Evolutionary conservation across 2,888 invertebrate genomes (phyloP).

Genomic region (Neoascia interrupta): DNA sequence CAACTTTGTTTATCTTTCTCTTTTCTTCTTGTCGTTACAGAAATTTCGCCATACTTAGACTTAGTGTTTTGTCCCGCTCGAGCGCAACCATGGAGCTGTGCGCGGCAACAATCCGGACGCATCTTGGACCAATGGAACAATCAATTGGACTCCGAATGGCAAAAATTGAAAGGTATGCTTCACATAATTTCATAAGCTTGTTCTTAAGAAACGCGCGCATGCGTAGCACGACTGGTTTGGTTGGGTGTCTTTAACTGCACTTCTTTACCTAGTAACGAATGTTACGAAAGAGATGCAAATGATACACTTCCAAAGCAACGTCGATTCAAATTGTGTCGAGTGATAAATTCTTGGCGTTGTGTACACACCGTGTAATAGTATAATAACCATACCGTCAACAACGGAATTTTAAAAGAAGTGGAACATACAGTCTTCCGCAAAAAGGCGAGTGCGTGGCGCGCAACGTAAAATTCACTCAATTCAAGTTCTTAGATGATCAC

Average conservation of each 20-base stretch:
- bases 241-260: background rate
- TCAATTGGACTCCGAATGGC: conserved; percentile 76
- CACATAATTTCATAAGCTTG: background rate
- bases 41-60: conserved; percentile 81
- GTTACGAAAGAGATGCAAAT: conserved; percentile 11
- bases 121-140: conserved; percentile 79
- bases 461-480: background rate
- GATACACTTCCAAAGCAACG: too few relatives aligned
- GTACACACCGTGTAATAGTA: conserved; percentile 42
- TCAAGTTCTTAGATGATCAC: conserved; percentile 71
- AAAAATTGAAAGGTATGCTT: conserved; percentile 77
- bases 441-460: background rate
- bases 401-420: conserved; percentile 45
- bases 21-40: conserved; percentile 73
- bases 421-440: conserved; percentile 27
- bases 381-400: background rate
- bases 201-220: background rate
- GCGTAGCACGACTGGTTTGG: background rate
- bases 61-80: conserved; percentile 81
- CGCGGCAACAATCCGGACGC: conserved; percentile 81
- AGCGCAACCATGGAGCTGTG: conserved; percentile 81
- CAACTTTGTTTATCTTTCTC: too few relatives aligned
- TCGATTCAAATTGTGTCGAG: conserved; percentile 41
- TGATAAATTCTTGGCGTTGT: conserved; percentile 20
- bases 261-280: conserved; percentile 5